Percentiles rank a stretch among this genome's conserved stretches.
These are phyloP conservation scores for Tinamus major DNA, from an alignment of 2,797 vertebrate genomes.

Conservation along the genomic window DNA sequence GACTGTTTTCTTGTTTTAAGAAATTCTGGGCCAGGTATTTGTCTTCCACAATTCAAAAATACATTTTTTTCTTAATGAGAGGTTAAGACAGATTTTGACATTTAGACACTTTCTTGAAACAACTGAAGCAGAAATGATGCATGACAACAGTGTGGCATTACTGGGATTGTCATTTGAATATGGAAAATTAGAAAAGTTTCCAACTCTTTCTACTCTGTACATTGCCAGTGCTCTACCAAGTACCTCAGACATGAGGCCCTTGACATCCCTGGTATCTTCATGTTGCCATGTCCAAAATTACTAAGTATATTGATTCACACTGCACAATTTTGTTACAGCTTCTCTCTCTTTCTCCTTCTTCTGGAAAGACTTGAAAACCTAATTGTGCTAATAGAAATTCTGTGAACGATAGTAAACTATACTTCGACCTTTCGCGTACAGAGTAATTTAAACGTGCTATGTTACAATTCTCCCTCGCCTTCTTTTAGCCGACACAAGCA, in stretches of 20 bases:
- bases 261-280: not conserved
- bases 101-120: not conserved
- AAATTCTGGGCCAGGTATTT: not conserved
- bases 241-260: not conserved
- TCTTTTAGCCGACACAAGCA: not conserved
- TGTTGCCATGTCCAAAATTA: not conserved
- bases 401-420: not conserved
- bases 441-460: not conserved
- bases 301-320: not conserved
- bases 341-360: not conserved
- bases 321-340: not conserved
- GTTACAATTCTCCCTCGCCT: not conserved
- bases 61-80: not conserved
- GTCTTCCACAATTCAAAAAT: not conserved
- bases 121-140: not conserved
- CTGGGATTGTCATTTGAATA: not conserved
- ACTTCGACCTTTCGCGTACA: not conserved
- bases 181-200: rapidly evolving
- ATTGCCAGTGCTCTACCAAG: not conserved
- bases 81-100: not conserved
- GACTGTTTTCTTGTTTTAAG: not conserved
- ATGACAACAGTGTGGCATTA: not conserved
- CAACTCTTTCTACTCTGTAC: not conserved
- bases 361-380: not conserved
- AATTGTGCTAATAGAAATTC: not conserved